Base-by-base conservation (phyloP, 2,888 invertebrate genomes). In the Carcina quercana region DNA sequence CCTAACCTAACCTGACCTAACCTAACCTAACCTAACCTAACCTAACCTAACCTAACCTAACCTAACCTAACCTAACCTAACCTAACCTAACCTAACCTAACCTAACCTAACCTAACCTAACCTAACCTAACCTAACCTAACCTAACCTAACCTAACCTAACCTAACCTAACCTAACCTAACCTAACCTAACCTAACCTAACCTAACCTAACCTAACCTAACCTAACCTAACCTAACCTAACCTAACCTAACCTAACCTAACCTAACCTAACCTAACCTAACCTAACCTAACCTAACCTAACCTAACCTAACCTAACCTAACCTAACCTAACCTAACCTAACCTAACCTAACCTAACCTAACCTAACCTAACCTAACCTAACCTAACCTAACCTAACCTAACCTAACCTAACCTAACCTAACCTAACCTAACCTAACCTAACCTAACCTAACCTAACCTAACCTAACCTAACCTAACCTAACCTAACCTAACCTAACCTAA, bases 281-380 rank as follows among this genome's bases (percentile, higher is more conserved):
- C 40, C 37, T 37, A 41, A 37, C 40, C 40, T 41, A 41, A 41
- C 40, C 39, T 35, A 36, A 40, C 36, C 39, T 36, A 36, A 40
- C 36, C 39, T 40, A 40, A 36, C 39, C 36, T 40, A 41, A 38
- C 41, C 41, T 38, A 35, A 35, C 38, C 38, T 41, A 35, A 38
- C 38, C 36, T 35, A 35, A 32, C 34, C 29, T 28, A 3, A 5
- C 4, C 21, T 32, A 32, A 34, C 36, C 37, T 32, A n/a, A n/a
- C n/a, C n/a, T n/a, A n/a, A n/a, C n/a, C n/a, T n/a, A n/a, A 24
- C 25, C 30, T 15, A 25, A 25, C 21, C 21, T 5, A 3, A 8
- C 4, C 35, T 20, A 26, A 34, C 26, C 27, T 25, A 29, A 28
- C 36, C 21, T 15, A 30, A 35, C 28, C 33, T 33, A 35, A 28